A percentile compares a stretch with the other conserved stretches of the same genome.
These are phyloP conservation scores for Anomalospiza imberbis DNA, from an alignment of 2,797 vertebrate genomes.

Conservation along the genomic window DNA sequence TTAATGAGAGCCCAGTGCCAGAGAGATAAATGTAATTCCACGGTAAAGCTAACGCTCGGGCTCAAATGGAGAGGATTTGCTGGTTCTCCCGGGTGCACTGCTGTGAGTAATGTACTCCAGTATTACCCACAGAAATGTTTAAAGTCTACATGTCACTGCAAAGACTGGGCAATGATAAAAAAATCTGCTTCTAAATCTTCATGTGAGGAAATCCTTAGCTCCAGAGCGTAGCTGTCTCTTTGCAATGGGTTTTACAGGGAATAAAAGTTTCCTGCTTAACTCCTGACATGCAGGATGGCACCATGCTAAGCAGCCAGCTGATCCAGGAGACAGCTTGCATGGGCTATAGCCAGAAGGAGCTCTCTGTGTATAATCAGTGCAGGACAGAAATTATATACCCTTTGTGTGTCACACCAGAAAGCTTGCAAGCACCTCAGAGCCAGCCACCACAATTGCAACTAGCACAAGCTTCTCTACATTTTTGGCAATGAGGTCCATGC, in stretches of 20 bases:
- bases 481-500: fast-evolving
- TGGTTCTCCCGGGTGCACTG: background rate
- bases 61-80: slow-evolving; percentile 6
- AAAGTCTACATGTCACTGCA: background rate
- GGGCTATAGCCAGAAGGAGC: background rate
- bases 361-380: background rate
- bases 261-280: background rate
- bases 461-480: background rate
- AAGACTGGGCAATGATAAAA: background rate
- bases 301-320: background rate
- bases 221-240: background rate
- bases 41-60: background rate
- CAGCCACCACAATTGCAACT: background rate
- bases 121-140: background rate
- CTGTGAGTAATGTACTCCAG: background rate
- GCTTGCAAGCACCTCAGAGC: background rate
- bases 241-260: background rate
- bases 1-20: slow-evolving; percentile 2
- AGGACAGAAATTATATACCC: background rate
- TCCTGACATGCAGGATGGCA: background rate
- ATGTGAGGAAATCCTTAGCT: background rate
- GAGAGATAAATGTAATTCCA: slow-evolving; percentile 27
- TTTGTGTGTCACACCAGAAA: background rate
- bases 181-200: background rate
- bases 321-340: background rate